Conservation (phyloP, 2,797 vertebrate species). For the Epinephelus awoara region DNA sequence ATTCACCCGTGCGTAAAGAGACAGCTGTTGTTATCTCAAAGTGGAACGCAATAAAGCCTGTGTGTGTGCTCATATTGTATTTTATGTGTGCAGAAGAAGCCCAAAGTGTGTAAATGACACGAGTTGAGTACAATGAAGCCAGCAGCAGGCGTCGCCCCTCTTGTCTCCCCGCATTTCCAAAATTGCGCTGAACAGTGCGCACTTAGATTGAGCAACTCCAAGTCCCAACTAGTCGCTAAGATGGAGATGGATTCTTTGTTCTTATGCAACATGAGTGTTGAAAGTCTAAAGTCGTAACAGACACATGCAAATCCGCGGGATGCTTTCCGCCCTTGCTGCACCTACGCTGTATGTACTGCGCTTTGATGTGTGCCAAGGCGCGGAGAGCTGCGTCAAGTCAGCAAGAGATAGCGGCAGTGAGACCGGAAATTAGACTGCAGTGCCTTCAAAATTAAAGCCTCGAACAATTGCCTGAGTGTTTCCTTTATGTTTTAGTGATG, state of each 20-base stretch:
- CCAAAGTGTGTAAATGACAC: slow-evolving; percentile 38
- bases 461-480: background rate
- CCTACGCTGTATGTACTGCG: slow-evolving; percentile 39
- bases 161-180: slow-evolving; percentile 32
- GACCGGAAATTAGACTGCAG: slow-evolving; percentile 48
- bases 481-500: background rate
- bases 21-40: background rate
- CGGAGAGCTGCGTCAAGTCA: slow-evolving; percentile 52
- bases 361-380: slow-evolving; percentile 64
- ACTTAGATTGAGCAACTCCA: slow-evolving; percentile 47
- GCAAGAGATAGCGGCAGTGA: rapidly evolving
- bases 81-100: background rate
- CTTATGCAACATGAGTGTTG: background rate
- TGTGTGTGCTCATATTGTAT: background rate
- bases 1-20: slow-evolving; percentile 33
- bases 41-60: background rate
- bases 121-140: slow-evolving; percentile 55
- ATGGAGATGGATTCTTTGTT: background rate
- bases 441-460: slow-evolving; percentile 66
- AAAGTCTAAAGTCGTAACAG: slow-evolving; percentile 32
- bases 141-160: slow-evolving; percentile 77
- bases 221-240: background rate
- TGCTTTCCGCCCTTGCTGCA: slow-evolving; percentile 44
- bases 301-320: slow-evolving; percentile 26
- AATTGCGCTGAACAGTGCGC: slow-evolving; percentile 46